These are phyloP conservation scores for Nothocercus nigrocapillus DNA, from an alignment of 2,113 vertebrate species.

Conservation along the genomic window DNA sequence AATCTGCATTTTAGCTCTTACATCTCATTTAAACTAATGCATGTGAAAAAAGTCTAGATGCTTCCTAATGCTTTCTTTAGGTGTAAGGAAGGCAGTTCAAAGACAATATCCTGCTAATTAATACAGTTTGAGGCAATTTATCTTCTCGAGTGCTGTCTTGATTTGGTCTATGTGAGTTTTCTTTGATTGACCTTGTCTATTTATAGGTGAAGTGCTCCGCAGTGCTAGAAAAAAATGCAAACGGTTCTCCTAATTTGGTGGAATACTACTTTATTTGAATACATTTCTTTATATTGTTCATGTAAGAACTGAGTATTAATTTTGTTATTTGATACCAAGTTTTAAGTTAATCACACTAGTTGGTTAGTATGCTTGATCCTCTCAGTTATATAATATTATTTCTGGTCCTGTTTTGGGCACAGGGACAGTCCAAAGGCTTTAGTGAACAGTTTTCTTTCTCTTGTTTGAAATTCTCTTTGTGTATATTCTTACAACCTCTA, in stretches of 20 bases:
- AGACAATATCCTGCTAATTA: neutral
- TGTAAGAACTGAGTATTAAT: neutral
- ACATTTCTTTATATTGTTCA: neutral
- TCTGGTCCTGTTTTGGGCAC: neutral
- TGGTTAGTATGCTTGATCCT: neutral
- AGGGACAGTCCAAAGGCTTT: neutral
- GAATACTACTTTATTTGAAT: neutral
- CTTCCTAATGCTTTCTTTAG: neutral
- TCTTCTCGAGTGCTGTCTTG: neutral
- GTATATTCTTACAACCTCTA: neutral
- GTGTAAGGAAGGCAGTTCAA: constrained; percentile 19
- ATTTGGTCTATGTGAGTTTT: neutral
- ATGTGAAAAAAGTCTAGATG: neutral
- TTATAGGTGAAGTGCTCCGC: neutral
- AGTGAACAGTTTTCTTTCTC: neutral
- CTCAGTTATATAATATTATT: neutral
- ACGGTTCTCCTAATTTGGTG: neutral
- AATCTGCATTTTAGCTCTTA: neutral
- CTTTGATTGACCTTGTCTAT: neutral
- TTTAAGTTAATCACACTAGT: neutral
- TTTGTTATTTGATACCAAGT: neutral
- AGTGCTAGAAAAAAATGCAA: neutral
- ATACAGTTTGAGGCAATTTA: neutral
- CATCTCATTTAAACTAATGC: neutral
- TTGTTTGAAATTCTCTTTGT: neutral